Percentiles rank a stretch among this genome's conserved stretches.
These are phyloP conservation scores for Stegana nigrithorax DNA, from an alignment of 2,888 invertebrate species.

Conservation along the genomic window DNA sequence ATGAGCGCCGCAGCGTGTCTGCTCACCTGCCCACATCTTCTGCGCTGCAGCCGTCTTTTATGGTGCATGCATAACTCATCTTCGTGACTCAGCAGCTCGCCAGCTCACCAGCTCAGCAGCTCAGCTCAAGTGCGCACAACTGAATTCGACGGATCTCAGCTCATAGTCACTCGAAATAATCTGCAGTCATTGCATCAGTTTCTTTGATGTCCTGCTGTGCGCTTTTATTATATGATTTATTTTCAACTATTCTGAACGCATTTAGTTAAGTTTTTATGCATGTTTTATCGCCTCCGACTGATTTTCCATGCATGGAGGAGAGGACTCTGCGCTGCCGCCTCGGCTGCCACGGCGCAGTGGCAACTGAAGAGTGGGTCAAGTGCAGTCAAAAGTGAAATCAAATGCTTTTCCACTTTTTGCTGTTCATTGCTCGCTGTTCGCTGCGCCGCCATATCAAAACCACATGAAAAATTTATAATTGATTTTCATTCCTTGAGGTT, in stretches of 20 bases:
- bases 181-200: neutral
- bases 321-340: neutral
- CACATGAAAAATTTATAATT: slow-evolving; percentile 47
- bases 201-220: slow-evolving; percentile 49
- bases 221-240: slow-evolving; percentile 56
- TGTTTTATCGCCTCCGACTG: slow-evolving; percentile 11
- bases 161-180: too few relatives aligned
- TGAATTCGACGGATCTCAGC: too few relatives aligned
- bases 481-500: slow-evolving; percentile 37
- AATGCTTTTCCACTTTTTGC: slow-evolving; percentile 14
- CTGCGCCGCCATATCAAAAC: neutral
- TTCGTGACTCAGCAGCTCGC: neutral
- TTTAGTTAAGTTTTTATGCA: neutral
- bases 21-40: too few relatives aligned
- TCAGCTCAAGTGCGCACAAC: too few relatives aligned
- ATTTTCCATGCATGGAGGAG: neutral
- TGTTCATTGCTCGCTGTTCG: neutral
- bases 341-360: slow-evolving; percentile 12
- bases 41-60: too few relatives aligned
- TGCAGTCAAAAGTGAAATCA: slow-evolving; percentile 61
- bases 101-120: too few relatives aligned
- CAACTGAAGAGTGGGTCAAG: slow-evolving; percentile 55
- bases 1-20: too few relatives aligned
- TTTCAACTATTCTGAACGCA: slow-evolving; percentile 27
- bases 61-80: too few relatives aligned